Base-by-base conservation (phyloP, 2,888 invertebrate genomes). In the Malacosoma neustria region DNA sequence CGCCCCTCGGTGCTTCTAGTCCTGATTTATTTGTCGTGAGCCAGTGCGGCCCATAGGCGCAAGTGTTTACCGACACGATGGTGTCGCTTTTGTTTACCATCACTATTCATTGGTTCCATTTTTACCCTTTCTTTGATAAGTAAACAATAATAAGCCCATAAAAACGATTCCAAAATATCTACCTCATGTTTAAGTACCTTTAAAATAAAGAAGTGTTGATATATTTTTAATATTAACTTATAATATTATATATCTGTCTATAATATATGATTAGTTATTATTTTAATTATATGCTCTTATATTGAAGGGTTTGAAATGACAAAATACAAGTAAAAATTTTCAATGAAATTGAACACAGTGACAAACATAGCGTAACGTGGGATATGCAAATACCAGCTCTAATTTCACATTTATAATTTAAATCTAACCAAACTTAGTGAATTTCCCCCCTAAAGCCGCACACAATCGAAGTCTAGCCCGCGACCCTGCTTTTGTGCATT, bases 361-460 rank as follows among this genome's bases (percentile, higher is more conserved):
- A n/a, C n/a, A n/a, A n/a, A n/a, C n/a, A n/a, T n/a, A n/a, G n/a
- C 22, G 22, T 22, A 57, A 54, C 82, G 82, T 84, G 84, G 80
- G 85, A 85, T 80, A 81, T 82, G 81, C 79, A 84, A 84, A 84
- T 84, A 84, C 66, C 63, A 66, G 59, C 57, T 61, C 60, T 61
- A 69, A 65, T 70, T 70, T 65, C 73, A 70, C 64, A 75, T 84
- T 80, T 77, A 80, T 81, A 84, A 84, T 81, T 84, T 61, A 73
- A 81, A 82, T 75, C 72, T 69, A 60, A 80, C 80, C 82, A 61
- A 77, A 75, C 80, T 81, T 79, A 71, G 72, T 69, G 81, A 68
- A 71, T 75, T 75, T 64, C 63, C 66, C 63, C 74, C 84, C 80
- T 66, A 73, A 72, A 77, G 66, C 71, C 65, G 64, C 64, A 72